Percentiles rank a stretch among this genome's conserved stretches.
Conservation (phyloP, 2,888 invertebrate genomes). For the Chloroclystis v-ata region DNA sequence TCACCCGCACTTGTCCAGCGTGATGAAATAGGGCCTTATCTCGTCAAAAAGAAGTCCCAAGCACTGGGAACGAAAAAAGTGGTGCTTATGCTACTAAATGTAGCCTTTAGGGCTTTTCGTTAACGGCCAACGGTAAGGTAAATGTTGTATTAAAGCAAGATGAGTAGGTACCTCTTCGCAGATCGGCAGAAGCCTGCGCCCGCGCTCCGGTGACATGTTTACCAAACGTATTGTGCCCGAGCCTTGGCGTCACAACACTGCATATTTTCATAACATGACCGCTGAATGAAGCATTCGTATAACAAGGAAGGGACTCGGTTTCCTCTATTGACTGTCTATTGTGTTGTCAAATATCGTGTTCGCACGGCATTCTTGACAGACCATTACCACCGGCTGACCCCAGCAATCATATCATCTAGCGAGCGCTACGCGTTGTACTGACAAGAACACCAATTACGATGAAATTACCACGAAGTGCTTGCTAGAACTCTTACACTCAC, state of each 20-base stretch:
- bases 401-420: conserved; percentile 13
- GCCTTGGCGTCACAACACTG: conserved; percentile 36
- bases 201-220: conserved; percentile 56
- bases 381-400: conserved; percentile 8
- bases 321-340: conserved; percentile 32
- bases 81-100: no score
- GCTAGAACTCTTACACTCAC: conserved; percentile 5
- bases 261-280: conserved; percentile 64
- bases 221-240: conserved; percentile 40
- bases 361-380: conserved; percentile 27
- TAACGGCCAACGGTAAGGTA: no score
- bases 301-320: conserved; percentile 49
- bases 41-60: no score
- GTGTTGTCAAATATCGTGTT: conserved; percentile 33
- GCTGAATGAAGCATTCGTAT: conserved; percentile 47
- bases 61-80: no score
- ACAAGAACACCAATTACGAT: no score
- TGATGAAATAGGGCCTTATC: no score
- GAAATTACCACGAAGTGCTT: no score
- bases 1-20: no score
- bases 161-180: neutral
- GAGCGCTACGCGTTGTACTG: neutral
- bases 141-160: no score
- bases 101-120: no score
- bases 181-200: conserved; percentile 28